Conservation (phyloP, 2,797 vertebrate species). For the Rhinichthys osculus region DNA sequence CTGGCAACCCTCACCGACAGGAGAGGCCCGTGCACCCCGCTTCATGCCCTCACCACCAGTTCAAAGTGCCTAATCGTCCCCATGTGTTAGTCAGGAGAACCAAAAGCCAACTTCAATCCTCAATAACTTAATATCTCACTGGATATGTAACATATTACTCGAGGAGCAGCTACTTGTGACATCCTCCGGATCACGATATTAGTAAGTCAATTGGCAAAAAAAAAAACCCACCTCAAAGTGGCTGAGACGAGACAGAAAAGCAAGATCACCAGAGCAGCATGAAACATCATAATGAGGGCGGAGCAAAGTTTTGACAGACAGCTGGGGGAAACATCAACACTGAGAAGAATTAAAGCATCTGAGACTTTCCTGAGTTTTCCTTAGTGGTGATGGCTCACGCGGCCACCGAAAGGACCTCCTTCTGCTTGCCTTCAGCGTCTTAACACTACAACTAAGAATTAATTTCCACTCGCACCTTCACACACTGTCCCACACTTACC, state of each 20-base stretch:
- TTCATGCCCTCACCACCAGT: slow-evolving; percentile 53
- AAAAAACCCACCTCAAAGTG: slow-evolving; percentile 20
- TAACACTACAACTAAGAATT: slow-evolving; percentile 38
- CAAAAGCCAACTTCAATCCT: slow-evolving; percentile 43
- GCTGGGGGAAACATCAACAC: slow-evolving; percentile 41
- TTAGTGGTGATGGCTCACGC: slow-evolving; percentile 28
- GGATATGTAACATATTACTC: slow-evolving; percentile 48
- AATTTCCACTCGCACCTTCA: slow-evolving; percentile 38
- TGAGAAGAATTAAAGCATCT: slow-evolving; percentile 44
- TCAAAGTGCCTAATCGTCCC: slow-evolving; percentile 4
- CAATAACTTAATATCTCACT: slow-evolving; percentile 49
- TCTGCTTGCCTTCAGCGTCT: slow-evolving; percentile 18
- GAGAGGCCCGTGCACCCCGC: slow-evolving; percentile 45
- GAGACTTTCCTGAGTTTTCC: slow-evolving; percentile 54
- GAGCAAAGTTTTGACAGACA: neutral
- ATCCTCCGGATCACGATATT: neutral
- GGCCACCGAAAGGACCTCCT: slow-evolving; percentile 18
- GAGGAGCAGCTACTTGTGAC: slow-evolving; percentile 45
- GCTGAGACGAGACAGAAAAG: neutral
- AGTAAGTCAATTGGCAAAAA: slow-evolving; percentile 48
- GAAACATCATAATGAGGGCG: neutral
- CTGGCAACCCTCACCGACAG: slow-evolving; percentile 49
- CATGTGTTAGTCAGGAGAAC: slow-evolving; percentile 26
- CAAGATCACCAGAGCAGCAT: neutral
- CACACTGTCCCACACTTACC: slow-evolving; percentile 49